Conservation (phyloP, 2,797 vertebrate genomes). For the Anisognathus igniventris region DNA sequence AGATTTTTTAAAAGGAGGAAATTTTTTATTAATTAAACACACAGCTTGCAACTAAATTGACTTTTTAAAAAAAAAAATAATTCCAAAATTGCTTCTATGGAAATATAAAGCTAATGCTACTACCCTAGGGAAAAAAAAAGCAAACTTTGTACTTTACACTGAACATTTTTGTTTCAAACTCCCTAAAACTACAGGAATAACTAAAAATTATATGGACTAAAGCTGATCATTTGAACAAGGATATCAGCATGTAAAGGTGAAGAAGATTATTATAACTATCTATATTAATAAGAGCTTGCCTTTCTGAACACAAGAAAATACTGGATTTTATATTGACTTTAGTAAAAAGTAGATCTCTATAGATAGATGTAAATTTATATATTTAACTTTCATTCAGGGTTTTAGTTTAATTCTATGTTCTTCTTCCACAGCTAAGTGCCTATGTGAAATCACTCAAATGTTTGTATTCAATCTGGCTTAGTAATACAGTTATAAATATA, state of each 20-base stretch:
- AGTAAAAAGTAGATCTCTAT: neutral
- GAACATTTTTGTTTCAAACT: neutral
- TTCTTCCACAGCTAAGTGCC: neutral
- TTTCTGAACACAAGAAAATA: neutral
- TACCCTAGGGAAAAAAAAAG: neutral
- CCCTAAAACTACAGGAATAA: neutral
- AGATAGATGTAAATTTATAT: neutral
- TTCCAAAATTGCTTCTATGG: neutral
- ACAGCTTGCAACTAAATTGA: neutral
- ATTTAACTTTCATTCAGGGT: neutral
- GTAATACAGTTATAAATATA: conserved; percentile 15
- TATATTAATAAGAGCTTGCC: neutral
- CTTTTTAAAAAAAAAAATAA: neutral
- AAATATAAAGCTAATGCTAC: neutral
- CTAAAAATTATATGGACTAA: neutral
- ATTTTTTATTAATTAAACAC: neutral
- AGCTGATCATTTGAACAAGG: neutral
- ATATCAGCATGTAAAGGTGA: neutral
- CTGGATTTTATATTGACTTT: neutral
- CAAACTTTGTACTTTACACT: neutral
- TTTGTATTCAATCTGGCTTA: neutral
- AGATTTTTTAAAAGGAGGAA: neutral
- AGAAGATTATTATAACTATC: neutral
- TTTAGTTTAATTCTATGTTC: neutral
- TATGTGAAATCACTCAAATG: neutral